phyloP scores from a whole-genome alignment of 2,113 vertebrate species.

The Macquaria ambigua region DNA sequence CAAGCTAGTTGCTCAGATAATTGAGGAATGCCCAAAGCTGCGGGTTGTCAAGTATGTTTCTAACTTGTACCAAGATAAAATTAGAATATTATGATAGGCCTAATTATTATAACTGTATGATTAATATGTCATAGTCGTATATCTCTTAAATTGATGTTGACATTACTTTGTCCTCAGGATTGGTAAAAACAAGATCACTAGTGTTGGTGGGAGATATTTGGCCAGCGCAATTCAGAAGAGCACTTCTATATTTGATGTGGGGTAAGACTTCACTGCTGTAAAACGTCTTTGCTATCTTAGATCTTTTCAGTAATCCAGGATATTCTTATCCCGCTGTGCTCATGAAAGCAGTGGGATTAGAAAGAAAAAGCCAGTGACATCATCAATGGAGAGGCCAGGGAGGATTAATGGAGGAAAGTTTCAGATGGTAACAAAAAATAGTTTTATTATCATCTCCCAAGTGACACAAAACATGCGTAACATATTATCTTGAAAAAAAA shows the following conservation, averaged over 20 bases:
- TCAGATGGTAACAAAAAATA: not conserved
- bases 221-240: constrained; percentile 90
- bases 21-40: constrained; percentile 91
- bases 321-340: not conserved
- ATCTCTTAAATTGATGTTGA: not conserved
- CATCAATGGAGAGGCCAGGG: not conserved
- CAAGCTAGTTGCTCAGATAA: constrained; percentile 88
- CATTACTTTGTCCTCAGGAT: constrained; percentile 81
- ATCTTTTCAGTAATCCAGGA: not conserved
- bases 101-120: not conserved
- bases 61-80: not conserved
- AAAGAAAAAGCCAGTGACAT: no score
- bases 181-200: constrained; percentile 92
- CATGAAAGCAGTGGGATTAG: not conserved
- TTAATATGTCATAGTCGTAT: not conserved
- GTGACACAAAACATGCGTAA: not conserved
- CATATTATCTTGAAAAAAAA: no score
- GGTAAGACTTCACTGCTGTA: constrained; percentile 81
- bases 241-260: constrained; percentile 90
- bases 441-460: not conserved
- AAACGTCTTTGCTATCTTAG: not conserved
- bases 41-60: constrained; percentile 89
- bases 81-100: not conserved
- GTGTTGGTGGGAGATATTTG: constrained; percentile 88
- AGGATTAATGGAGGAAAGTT: not conserved